Evolutionary conservation across 2,797 vertebrate species (phyloP).

Genomic region (Hipposideros larvatus): DNA sequence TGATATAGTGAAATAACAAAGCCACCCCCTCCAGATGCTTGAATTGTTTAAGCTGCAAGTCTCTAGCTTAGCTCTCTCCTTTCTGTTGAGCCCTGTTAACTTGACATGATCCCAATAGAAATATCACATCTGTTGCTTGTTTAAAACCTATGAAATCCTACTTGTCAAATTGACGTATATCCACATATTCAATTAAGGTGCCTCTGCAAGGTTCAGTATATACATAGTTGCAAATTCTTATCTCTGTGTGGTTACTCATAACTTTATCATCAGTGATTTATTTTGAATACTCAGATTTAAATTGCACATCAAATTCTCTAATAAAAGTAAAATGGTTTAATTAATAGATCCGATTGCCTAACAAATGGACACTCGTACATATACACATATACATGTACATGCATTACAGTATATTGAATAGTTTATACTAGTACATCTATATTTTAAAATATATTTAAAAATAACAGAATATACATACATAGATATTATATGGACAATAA

Average conservation of each 20-base stretch:
- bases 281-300: background rate
- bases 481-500: background rate
- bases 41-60: background rate
- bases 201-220: background rate
- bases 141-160: background rate
- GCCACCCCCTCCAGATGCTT: background rate
- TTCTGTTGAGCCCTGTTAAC: background rate
- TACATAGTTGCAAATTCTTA: background rate
- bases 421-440: background rate
- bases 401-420: background rate
- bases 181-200: background rate
- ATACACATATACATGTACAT: background rate
- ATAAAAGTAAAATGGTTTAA: conserved; percentile 19
- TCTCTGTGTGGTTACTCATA: background rate
- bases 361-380: background rate
- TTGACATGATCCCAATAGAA: background rate
- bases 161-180: background rate
- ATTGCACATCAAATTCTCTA: background rate
- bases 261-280: background rate
- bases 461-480: background rate
- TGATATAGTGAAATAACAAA: background rate
- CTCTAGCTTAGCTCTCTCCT: background rate
- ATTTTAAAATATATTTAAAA: background rate
- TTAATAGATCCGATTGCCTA: background rate
- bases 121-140: background rate